Evolutionary conservation across 1,140 invertebrate species (phyloP).

Genomic region (Kradibia gibbosae): DNA sequence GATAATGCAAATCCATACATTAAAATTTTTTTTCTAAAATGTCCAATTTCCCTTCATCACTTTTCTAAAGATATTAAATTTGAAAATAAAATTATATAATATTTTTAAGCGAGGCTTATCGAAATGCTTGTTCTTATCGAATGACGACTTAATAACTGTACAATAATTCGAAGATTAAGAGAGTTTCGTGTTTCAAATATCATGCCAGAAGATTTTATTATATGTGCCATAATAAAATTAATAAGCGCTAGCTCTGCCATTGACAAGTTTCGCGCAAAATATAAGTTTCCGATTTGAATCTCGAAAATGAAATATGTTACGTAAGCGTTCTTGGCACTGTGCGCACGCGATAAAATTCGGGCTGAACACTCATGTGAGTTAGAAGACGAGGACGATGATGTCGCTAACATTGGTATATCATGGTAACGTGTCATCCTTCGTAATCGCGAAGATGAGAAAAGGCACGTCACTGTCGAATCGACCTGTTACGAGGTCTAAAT

Average conservation of each 20-base stretch:
- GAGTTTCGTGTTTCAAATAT: conserved; percentile 5
- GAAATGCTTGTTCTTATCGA: neutral
- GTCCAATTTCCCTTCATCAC: neutral
- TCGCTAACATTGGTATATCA: conserved; percentile 46
- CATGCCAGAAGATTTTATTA: neutral
- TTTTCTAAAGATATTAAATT: neutral
- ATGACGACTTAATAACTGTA: neutral
- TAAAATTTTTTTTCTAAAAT: neutral
- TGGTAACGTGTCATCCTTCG: conserved; percentile 54
- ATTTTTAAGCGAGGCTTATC: neutral
- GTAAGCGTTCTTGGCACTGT: conserved; percentile 45
- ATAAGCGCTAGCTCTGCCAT: conserved; percentile 34
- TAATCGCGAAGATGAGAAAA: conserved; percentile 53
- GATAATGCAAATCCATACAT: conserved; percentile 7
- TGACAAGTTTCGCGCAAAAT: conserved; percentile 19
- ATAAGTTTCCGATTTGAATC: conserved; percentile 7
- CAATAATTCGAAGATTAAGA: neutral
- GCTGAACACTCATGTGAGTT: conserved; percentile 22
- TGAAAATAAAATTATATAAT: too few relatives aligned
- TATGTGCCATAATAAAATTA: conserved; percentile 34
- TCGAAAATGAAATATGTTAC: conserved; percentile 48
- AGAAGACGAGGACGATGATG: neutral
- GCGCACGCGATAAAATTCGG: conserved; percentile 48
- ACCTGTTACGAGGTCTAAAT: conserved; percentile 63
- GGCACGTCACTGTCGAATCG: conserved; percentile 55